Base-by-base conservation (phyloP, 2,888 invertebrate genomes). In the Drosophila planitibia region DNA sequence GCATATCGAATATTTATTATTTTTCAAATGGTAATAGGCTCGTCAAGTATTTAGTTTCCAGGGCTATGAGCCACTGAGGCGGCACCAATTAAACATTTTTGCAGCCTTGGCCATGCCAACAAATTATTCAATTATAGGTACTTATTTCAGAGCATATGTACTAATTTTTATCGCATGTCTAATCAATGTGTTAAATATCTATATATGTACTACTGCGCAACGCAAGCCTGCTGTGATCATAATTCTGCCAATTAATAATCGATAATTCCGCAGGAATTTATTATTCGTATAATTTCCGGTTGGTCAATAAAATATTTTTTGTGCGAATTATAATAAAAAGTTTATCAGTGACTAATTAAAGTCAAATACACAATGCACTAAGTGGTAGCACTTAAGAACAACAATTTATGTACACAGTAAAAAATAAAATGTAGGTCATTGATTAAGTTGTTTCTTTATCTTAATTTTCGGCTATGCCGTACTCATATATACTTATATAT, bases 61-160 rank as follows among this genome's bases (percentile, higher is more conserved):
- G 25, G 47, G 47, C 47, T 51, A 19, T 44, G 51, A 37, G 32
- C 49, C 58, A 70, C n/a, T 85, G 78, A 78, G 67, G 87, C 87
- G 81, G 60, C 51, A n/a, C 67, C 58, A 86, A 86, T 86, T 81
- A 78, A 52, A 58, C 25, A 35, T 9, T 47, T 32, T 59, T 51
- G 44, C 62, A 61, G 64, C 75, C 75, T 75, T 70, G 61, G 59
- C 68, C 81, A 59, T 71, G 76, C 51, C 62, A 58, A 76, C 82
- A 82, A 76, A 76, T 76, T 63, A 62, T 55, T 82, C 30, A 51
- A 44, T 57, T 58, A 62, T 64, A 30, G 47, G 19, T 44, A 41
- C 33, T 64, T 63, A 54, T 73, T 35, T 35, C 35, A 16, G 60
- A 47, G 49, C 22, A 12, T 37, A 19, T 35, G 22, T n/a, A 53